Evolutionary conservation across 2,888 invertebrate genomes (phyloP), one percentile per base, ranked within the genome.

Genomic region (Athripsodes cinereus): DNA sequence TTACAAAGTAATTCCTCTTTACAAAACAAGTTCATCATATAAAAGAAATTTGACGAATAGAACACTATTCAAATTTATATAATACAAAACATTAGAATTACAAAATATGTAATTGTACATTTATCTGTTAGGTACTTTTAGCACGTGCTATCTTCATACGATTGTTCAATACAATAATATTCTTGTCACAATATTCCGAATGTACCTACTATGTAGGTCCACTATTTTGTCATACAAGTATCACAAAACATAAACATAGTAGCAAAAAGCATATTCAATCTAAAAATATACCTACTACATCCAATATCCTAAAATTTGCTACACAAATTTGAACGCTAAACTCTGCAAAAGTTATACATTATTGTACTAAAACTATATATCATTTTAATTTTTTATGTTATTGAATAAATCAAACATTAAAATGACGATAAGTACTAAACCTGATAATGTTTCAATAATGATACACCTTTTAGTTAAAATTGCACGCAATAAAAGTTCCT

Each of bases 391-490:
- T 26, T 26, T 26, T 26, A 6, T 26, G 26, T 26, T 26, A 26
- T 26, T 26, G 26, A 26, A 26, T 10, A 26, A 26, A 10, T 10
- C 26, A 26, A 10, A 26, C 26, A 26, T 6, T n/a, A n/a, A 10
- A 6, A 26, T 26, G 26, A 26, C 3, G 26, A 26, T 26, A 26
- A 26, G 26, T 26, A 6, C 26, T 40, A 16, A 57, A 57, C 57
- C 57, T 34, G 57, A 52, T 52, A 57, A 47, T 48, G 48, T 52
- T 46, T 44, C 50, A 44, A 55, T 59, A 21, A 10, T 50, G 22
- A 22, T 21, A 44, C 44, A 22, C 22, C 46, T 51, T 40, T 19
- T 20, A 18, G 51, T 34, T 20, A 52, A 35, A 20, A 22, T 18
- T n/a, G 21, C 55, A 47, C 26, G 53, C 44, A 22, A 56, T 40